Evolutionary conservation across 1,140 invertebrate species (phyloP).

Genomic region (Apis dorsata): DNA sequence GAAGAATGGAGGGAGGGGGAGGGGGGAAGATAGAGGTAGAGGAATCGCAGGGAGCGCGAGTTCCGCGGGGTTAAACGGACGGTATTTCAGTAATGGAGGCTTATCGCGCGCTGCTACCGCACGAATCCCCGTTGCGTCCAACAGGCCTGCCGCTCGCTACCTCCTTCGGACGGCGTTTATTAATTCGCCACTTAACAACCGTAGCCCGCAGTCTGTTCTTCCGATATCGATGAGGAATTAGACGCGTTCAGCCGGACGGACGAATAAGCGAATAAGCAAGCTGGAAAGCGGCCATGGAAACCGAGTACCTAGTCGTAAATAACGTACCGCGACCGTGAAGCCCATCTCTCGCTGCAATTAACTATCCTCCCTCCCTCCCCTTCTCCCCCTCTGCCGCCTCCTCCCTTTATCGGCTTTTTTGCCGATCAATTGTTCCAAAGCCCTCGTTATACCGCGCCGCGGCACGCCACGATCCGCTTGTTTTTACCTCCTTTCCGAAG

Average conservation of each 20-base stretch:
- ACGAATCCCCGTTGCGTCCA: constrained; percentile 31
- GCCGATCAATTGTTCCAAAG: constrained; percentile 4
- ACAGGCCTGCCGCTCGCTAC: neutral
- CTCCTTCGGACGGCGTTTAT: constrained; percentile 58
- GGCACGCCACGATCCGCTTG: neutral
- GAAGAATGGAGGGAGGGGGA: neutral
- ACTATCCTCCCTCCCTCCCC: neutral
- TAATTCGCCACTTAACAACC: constrained; percentile 69
- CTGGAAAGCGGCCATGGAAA: constrained; percentile 38
- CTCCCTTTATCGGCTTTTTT: constrained; percentile 19
- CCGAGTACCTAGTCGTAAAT: constrained; percentile 46
- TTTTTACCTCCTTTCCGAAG: constrained; percentile 11
- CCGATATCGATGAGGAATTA: constrained; percentile 60
- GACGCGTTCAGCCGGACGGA: constrained; percentile 7
- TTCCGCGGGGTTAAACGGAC: constrained; percentile 62
- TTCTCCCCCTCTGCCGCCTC: neutral
- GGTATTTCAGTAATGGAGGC: constrained; percentile 71
- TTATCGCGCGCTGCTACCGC: constrained; percentile 70
- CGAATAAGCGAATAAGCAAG: neutral
- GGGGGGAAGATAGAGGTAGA: neutral
- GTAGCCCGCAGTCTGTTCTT: constrained; percentile 57
- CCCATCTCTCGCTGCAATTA: constrained; percentile 45
- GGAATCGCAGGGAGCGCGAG: constrained; percentile 46
- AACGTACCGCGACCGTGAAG: constrained; percentile 27
- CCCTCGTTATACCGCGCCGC: constrained; percentile 35